Evolutionary conservation across 2,113 vertebrate genomes (phyloP), one percentile per base, ranked within the genome.

Genomic region (Amblyopsis rosae): DNA sequence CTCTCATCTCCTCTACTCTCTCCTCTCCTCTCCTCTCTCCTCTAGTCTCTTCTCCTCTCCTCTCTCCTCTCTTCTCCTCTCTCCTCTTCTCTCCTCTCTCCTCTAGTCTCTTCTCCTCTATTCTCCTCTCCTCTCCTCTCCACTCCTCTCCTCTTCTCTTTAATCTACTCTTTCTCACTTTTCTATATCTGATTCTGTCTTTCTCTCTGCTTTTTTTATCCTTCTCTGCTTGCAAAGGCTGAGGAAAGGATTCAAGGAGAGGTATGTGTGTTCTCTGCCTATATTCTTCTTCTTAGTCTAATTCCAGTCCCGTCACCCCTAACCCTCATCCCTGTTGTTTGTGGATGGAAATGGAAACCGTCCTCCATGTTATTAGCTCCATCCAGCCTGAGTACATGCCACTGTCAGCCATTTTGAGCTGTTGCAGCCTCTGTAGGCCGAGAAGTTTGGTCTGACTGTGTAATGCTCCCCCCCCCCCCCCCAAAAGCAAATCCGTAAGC

Each of bases 161-260:
- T 17, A 32, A 46, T 63, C 57, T n/a, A 9, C 9, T 57, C 35
- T 7, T 54, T 53, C 57, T 41, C 62, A 59, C 55, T 26, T 51
- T 66, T 65, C 48, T 48, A 11, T 50, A 4, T 74, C 67, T 67
- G 50, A 46, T 47, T 62, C 46, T 56, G 17, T 51, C 11, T 61
- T 9, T 70, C 49, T 50, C 61, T 77, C 58, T 91, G 81, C 94
- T 87, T 95, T 83, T 80, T 83, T 76, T 89, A 88, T 81, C 79
- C 54, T 64, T 74, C 62, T 3, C 17, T 90, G 87, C 91, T 89
- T 67, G 73, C 73, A 55, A 93, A 99, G 97, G 95, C 96, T 87
- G 96, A 99, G 93, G 96, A 99, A 88, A 96, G 95, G 94, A 96
- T 98, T 91, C 97, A 99, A 76, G 96, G 96, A 5, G 97, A 99